Evolutionary conservation across 2,797 vertebrate genomes (phyloP).

Genomic region (Pelobates cultripes): DNA sequence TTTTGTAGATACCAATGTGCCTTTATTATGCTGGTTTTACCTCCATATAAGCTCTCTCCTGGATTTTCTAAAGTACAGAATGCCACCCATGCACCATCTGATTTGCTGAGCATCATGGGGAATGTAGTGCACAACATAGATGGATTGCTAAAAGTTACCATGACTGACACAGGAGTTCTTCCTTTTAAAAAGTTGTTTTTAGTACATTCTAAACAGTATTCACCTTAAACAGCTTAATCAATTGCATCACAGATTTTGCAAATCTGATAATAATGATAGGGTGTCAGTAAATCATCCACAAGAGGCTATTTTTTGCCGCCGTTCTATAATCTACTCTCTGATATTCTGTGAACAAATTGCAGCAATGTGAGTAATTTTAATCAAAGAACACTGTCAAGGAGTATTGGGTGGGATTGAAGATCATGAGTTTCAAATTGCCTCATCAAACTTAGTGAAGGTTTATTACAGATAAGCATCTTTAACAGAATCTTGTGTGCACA

Average conservation of each 20-base stretch:
- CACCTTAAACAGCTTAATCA: slow-evolving; percentile 36
- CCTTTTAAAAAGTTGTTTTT: no score
- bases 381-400: slow-evolving; percentile 59
- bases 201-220: neutral
- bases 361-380: slow-evolving; percentile 66
- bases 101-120: no score
- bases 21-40: no score
- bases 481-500: slow-evolving; percentile 39
- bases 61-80: no score
- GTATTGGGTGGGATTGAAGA: slow-evolving; percentile 53
- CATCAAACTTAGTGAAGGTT: slow-evolving; percentile 58
- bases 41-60: no score
- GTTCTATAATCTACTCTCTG: slow-evolving; percentile 54
- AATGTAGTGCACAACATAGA: no score
- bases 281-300: slow-evolving; percentile 56
- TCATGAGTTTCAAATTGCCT: slow-evolving; percentile 56
- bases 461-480: slow-evolving; percentile 57
- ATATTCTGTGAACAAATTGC: slow-evolving; percentile 61
- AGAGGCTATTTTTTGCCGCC: slow-evolving; percentile 55
- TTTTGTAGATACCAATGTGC: no score
- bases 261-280: slow-evolving; percentile 59
- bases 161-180: no score
- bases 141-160: no score
- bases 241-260: slow-evolving; percentile 52
- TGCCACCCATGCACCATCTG: no score